Conservation (phyloP, 1,140 invertebrate genomes). For the Drosophila tsacasi region DNA sequence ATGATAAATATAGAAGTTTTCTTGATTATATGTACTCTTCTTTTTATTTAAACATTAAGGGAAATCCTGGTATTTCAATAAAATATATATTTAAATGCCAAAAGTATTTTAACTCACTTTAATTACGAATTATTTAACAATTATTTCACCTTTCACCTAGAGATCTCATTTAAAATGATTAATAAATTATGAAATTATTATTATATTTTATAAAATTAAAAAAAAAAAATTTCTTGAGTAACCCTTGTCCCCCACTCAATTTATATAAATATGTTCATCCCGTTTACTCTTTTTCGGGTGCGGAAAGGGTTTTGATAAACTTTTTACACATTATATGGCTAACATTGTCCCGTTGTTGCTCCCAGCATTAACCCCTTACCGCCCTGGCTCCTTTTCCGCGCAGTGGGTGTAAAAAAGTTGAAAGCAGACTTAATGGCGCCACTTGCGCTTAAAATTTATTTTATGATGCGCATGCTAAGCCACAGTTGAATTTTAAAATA, state of each 20-base stretch:
- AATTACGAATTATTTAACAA: too few relatives aligned
- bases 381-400: constrained; percentile 44
- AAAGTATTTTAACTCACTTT: too few relatives aligned
- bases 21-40: too few relatives aligned
- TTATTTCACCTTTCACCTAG: background rate
- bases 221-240: constrained; percentile 2
- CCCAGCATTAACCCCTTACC: constrained; percentile 3
- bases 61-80: too few relatives aligned
- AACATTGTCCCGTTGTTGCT: constrained; percentile 35
- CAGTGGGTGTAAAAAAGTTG: constrained; percentile 83
- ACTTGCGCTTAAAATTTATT: constrained; percentile 83
- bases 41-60: too few relatives aligned
- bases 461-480: constrained; percentile 83
- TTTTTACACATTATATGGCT: constrained; percentile 80
- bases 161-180: background rate
- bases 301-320: constrained; percentile 80
- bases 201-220: background rate
- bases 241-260: constrained; percentile 48
- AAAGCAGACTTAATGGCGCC: constrained; percentile 82
- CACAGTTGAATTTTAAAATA: constrained; percentile 84
- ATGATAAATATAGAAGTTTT: too few relatives aligned
- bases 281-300: constrained; percentile 65
- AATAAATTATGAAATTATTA: background rate
- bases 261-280: constrained; percentile 68
- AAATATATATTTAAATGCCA: too few relatives aligned